Percentiles rank a stretch among this genome's conserved stretches.
phyloP scores from a whole-genome alignment of 37 sponge, comb jelly and placozoan species.

The Chondrosia reniformis region DNA sequence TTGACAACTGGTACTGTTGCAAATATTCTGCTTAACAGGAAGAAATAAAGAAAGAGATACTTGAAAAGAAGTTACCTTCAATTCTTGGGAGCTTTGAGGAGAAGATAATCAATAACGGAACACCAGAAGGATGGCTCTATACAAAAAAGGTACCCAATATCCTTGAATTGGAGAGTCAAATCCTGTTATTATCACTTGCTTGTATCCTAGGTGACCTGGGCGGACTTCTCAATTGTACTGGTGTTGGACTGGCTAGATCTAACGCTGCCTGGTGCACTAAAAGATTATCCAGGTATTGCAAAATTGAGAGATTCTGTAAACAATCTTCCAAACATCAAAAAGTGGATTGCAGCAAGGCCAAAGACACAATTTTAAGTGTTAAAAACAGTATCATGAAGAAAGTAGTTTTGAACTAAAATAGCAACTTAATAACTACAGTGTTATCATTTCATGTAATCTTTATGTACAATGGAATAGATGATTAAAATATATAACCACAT shows the following conservation, averaged over 20 bases:
- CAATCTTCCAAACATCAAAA: constrained; percentile 2
- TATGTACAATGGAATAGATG: no score
- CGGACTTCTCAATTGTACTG: background rate
- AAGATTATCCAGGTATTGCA: constrained; percentile 5
- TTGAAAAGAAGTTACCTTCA: background rate
- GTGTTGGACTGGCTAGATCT: background rate
- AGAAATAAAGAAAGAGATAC: background rate
- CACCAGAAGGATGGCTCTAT: constrained; percentile 8
- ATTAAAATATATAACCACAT: no score
- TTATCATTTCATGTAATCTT: no score
- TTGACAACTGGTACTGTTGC: no score
- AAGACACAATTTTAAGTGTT: background rate
- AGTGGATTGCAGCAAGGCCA: constrained; percentile 21
- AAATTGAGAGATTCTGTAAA: background rate
- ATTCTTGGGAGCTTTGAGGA: no score
- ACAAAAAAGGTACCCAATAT: background rate
- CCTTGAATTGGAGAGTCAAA: background rate
- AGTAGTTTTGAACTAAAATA: no score
- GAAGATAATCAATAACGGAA: background rate
- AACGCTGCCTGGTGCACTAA: background rate
- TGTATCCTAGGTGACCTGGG: background rate
- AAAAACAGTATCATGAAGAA: no score
- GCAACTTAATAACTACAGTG: no score
- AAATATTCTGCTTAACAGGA: background rate
- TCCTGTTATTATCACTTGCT: background rate